Evolutionary conservation across 2,797 vertebrate genomes (phyloP), one percentile per base, ranked within the genome.

Genomic region (Sebastes oblongus): DNA sequence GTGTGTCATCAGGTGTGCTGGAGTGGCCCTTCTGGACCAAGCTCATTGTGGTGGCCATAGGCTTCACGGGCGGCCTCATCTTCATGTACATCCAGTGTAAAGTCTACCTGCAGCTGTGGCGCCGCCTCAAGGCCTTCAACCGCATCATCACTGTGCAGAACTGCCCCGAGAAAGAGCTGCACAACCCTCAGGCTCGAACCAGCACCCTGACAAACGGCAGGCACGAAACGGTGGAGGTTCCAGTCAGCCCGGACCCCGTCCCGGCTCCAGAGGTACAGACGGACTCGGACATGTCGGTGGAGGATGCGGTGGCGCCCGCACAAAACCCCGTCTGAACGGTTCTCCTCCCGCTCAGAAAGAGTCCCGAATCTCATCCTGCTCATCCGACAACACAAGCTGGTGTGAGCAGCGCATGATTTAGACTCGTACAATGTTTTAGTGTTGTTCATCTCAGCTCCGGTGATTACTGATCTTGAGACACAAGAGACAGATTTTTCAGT

Each of bases 1-100:
- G 34, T 20, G 39, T 29, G 14, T 86, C 52, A 78, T 55, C 92
- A 99, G 98, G 97, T 89, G 95, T 98, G 81, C 95, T 99, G 25
- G 97, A 99, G 89, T 99, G 98, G 98, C 98, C 98, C 0, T 99
- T 99, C 94, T 99, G 98, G 98, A 99, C 97, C 90, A 99, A 99
- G 91, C 94, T 99, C 32, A 96, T 97, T 0, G 97, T 99, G 88
- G 98, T 99, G 91, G 97, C 96, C 81, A 97, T 98, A 27, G 97
- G 97, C 85, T 97, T 97, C 91, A 96, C 96, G 0, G 97, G 98
- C 1, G 98, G 98, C 73, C 95, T 99, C 42, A 96, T 99, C 94
- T 99, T 99, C 94, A 98, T 99, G 98, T 98, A 99, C 0, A 97
- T 99, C 77, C 98, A 99, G 90, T 97, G 98, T 86, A 99, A 98